Conservation (phyloP, 1,140 invertebrate genomes). For the Vanessa tameamea region DNA sequence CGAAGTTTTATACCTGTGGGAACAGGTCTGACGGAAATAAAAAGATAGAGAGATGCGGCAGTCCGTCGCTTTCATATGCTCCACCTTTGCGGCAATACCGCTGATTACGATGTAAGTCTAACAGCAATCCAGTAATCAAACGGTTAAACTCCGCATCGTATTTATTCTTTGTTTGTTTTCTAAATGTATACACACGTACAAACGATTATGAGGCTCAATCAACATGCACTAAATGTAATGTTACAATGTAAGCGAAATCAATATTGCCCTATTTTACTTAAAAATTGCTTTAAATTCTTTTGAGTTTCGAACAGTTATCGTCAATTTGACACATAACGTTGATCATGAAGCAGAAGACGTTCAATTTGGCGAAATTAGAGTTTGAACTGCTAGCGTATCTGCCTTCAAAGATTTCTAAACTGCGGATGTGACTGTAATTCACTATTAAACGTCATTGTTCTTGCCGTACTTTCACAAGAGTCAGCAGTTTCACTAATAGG, state of each 20-base stretch:
- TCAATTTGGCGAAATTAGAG: conserved; percentile 44
- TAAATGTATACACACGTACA: neutral
- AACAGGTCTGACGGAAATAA: conserved; percentile 13
- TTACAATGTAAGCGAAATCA: no score
- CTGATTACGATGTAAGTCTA: conserved; percentile 17
- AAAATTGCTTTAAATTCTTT: neutral
- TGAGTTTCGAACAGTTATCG: neutral
- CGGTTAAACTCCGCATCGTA: conserved; percentile 6
- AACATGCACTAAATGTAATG: neutral
- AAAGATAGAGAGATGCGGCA: conserved; percentile 15
- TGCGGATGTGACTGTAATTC: conserved; percentile 42
- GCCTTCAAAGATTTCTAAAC: conserved; percentile 25
- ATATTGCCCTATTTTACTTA: no score
- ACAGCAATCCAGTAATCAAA: conserved; percentile 18
- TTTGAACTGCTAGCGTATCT: conserved; percentile 33
- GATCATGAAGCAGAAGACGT: conserved; percentile 23
- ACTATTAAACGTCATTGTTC: conserved; percentile 45
- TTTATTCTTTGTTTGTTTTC: conserved; percentile 11
- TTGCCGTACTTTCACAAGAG: conserved; percentile 35
- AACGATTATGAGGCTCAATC: neutral
- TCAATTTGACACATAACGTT: neutral
- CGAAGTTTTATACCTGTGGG: conserved; percentile 15
- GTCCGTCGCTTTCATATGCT: conserved; percentile 14
- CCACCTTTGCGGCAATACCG: conserved; percentile 13
- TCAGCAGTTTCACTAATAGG: conserved; percentile 36